Base-by-base conservation (phyloP, 2,888 invertebrate species). In the Petrolisthes cinctipes region DNA sequence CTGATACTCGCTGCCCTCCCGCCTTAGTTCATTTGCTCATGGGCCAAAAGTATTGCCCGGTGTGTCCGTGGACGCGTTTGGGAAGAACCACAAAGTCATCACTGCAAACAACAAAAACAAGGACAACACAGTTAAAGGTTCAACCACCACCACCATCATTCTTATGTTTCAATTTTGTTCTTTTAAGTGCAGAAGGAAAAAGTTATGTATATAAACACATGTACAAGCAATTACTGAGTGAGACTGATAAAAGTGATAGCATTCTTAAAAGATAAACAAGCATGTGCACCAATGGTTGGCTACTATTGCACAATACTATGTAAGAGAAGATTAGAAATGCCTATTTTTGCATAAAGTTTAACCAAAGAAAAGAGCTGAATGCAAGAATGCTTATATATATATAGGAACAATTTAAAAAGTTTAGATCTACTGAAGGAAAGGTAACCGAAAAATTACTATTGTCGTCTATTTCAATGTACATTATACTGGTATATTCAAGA, bases 61-160 rank as follows among this genome's bases (percentile, higher is more conserved):
- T 86, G 82, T 89, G 90, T 79, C 82, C 85, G 73, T 86, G 86
- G 82, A 90, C 86, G 83, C 89, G 89, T 82, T 89, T 86, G 68
- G 90, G 90, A 66, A 90, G 89, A 82, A 90, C 90, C 82, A 90
- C 90, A 86, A 90, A 90, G 84, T 90, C 90, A 85, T 90, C 90
- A 89, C 90, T 90, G 90, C 78, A 90, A 86, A 86, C 86, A 86
- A 88, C 86, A 88, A 82, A 37, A 88, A 88, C 88, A 85, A 88
- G 88, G 88, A 86, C 86, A 89, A 88, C 66, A 90, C 87, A 85
- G 88, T 87, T 87, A 85, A 83, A 88, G 79, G 79, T 71, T 82
- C 80, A 73, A 87, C 83, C 88, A 88, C 82, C 73, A 57, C 53
- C 73, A 86, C 81, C 37, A 37, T 37, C 37, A 37, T 37, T 37